Evolutionary conservation across 2,113 vertebrate species (phyloP), one percentile per base, ranked within the genome.

Genomic region (Urocitellus parryii): DNA sequence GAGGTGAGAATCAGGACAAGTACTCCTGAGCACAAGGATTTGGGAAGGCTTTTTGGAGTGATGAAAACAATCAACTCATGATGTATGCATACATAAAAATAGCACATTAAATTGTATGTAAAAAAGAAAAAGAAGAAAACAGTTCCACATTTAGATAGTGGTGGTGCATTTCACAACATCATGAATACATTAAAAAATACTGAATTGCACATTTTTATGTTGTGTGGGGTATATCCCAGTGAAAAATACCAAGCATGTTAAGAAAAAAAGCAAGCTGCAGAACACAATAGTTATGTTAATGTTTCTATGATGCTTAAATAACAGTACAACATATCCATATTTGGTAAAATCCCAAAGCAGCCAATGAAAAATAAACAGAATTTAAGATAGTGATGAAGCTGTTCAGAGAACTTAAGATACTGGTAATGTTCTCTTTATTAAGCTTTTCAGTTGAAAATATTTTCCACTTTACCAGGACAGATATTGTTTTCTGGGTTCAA

Each of bases 1-100:
- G 6, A 14, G 51, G 32, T 0, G 16, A 5, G 1, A 8, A 37
- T 16, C 25, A 25, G 25, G 20, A 29, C 14, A 16, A 58, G 2
- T 12, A 5, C 34, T 51, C n/a, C 11, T 29, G 27, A 48, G 8
- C 0, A 11, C 2, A 4, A 29, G 16, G 22, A n/a, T 51, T 79
- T 45, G 48, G 70, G 14, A 67, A 29, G 48, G 25, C 76, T 76
- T 85, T 89, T 1, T 3, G 32, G 27, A 9, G 8, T 29, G 45
- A 74, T 53, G 73, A 74, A 58, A 79, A 74, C 24, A 4, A 32
- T 67, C 65, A 67, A 67, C 5, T 32, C 65, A 32, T 29, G 27
- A 29, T 29, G 1, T 29, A 32, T 67, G 65, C 11, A 67, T 67
- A 32, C 9, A 32, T 67, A 12, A 5, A 67, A 32, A 14, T 67